phyloP scores from a whole-genome alignment of 2,888 invertebrate genomes.

The Holacanthella duospinosa region DNA sequence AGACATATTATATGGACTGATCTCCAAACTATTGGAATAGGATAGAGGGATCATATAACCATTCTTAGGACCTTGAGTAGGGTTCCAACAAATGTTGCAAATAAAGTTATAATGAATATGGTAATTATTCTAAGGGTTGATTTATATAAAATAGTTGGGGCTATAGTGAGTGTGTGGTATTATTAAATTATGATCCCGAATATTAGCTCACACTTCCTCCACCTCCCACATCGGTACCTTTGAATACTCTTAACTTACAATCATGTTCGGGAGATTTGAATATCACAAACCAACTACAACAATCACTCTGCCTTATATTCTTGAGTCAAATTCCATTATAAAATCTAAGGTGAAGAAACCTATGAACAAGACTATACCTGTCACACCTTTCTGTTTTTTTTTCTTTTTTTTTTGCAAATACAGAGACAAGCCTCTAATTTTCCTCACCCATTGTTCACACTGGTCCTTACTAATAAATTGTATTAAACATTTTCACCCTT shows the following conservation, averaged over 20 bases:
- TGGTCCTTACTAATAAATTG: background rate
- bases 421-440: background rate
- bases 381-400: too few relatives aligned
- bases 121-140: too few relatives aligned
- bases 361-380: slow-evolving; percentile 12
- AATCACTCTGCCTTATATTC: background rate
- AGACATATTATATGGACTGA: too few relatives aligned
- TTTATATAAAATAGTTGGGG: too few relatives aligned
- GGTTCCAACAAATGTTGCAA: too few relatives aligned
- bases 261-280: background rate
- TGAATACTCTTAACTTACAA: slow-evolving; percentile 9
- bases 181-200: slow-evolving; percentile 1
- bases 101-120: too few relatives aligned
- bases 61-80: too few relatives aligned
- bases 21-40: too few relatives aligned
- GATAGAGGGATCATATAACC: too few relatives aligned
- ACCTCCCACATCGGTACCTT: slow-evolving; percentile 28
- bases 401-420: background rate
- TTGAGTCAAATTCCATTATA: too few relatives aligned
- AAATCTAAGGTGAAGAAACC: background rate
- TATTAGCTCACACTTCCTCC: background rate
- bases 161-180: too few relatives aligned
- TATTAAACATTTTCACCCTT: too few relatives aligned
- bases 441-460: background rate
- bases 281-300: background rate